A percentile compares a stretch with the other conserved stretches of the same genome.
Evolutionary conservation across 1,140 invertebrate species (phyloP).

Genomic region (Trigoniulus corallinus): DNA sequence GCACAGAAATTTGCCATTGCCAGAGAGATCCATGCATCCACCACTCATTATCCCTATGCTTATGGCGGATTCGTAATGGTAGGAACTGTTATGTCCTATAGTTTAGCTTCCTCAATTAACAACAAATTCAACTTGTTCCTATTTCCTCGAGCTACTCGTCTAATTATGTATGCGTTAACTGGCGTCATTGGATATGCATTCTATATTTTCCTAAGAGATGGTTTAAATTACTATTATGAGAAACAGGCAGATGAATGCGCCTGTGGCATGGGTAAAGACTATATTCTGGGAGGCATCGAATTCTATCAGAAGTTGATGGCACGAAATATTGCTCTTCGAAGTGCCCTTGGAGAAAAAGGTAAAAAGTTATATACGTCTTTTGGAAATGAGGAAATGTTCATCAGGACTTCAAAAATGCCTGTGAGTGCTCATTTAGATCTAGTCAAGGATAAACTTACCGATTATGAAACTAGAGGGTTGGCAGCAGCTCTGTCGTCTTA

Average conservation of each 20-base stretch:
- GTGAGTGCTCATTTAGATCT: slow-evolving; percentile 41
- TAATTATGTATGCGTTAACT: slow-evolving; percentile 36
- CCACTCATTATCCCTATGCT: slow-evolving; percentile 36
- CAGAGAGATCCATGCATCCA: slow-evolving; percentile 41
- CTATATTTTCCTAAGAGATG: slow-evolving; percentile 46
- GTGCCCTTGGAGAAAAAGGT: slow-evolving; percentile 40
- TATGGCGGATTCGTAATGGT: slow-evolving; percentile 28
- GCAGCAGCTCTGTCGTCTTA: no score
- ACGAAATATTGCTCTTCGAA: slow-evolving; percentile 49
- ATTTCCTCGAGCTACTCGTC: slow-evolving; percentile 30
- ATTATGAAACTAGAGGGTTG: no score
- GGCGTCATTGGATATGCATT: slow-evolving; percentile 35
- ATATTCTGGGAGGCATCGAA: slow-evolving; percentile 48
- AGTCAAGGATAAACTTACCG: slow-evolving; percentile 29
- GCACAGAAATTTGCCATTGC: slow-evolving; percentile 61
- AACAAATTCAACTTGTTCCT: slow-evolving; percentile 35
- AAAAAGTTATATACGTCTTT: slow-evolving; percentile 38
- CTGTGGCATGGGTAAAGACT: slow-evolving; percentile 36
- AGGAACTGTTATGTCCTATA: slow-evolving; percentile 30
- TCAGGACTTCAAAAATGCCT: slow-evolving; percentile 42
- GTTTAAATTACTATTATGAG: slow-evolving; percentile 39
- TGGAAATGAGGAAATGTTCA: slow-evolving; percentile 47
- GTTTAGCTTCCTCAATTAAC: slow-evolving; percentile 30
- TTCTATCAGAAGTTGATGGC: slow-evolving; percentile 53
- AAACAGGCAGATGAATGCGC: slow-evolving; percentile 39